Evolutionary conservation across 2,888 invertebrate species (phyloP), one percentile per base, ranked within the genome.

Genomic region (Aethes cnicana): DNA sequence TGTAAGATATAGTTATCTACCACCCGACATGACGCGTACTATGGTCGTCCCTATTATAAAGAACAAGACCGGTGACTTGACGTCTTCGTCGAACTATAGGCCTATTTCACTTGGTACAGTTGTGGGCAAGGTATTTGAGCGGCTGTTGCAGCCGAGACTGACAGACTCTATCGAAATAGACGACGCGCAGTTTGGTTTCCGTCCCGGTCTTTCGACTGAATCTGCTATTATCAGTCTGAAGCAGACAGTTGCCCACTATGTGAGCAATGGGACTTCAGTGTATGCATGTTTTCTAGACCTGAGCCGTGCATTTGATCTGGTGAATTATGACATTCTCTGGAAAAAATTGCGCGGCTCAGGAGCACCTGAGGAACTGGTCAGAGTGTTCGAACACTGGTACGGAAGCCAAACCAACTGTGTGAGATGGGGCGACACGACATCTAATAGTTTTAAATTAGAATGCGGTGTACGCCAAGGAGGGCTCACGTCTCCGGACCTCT

Each of bases 391-490:
- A 26, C 54, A 37, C 43, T 57, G 54, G 55, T 57, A 56, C n/a
- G n/a, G n/a, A n/a, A n/a, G n/a, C n/a, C n/a, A n/a, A 41, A 44
- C 37, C 4, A 55, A 58, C 23, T 8, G 11, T 20, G 57, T 57
- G 9, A 49, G 32, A 26, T 55, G 55, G 53, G 50, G 46, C 7
- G 50, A 50, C 44, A n/a, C 44, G 17, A 35, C 35, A 0, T 59
- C 59, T 47, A 54, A 28, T 16, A 52, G 32, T 4, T 57, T 48
- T 36, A 56, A 23, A 18, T 37, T 62, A 52, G 54, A 57, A 8
- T 58, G 61, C 49, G 57, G 58, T 2, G 58, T 62, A 2, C 49
- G 59, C 17, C 59, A 58, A 23, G 59, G 62, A 4, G 50, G 59
- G 30, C 28, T 61, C 5, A 56, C 55, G 4, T 61, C 60, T 41